A percentile compares a stretch with the other conserved stretches of the same genome.
Evolutionary conservation across 2,888 invertebrate genomes (phyloP).

Genomic region (Merodon equestris): DNA sequence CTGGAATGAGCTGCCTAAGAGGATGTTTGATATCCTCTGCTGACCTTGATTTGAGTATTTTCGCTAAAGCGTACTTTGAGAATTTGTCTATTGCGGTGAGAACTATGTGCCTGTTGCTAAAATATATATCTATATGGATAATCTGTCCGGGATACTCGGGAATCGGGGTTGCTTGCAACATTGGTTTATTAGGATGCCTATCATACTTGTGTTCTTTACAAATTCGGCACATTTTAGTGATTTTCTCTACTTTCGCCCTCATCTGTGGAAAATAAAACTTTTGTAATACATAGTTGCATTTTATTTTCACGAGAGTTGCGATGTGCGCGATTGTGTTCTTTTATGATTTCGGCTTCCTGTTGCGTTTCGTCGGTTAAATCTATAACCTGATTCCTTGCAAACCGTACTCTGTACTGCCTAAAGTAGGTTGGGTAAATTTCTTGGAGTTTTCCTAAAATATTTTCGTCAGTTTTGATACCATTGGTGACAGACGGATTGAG

Average conservation of each 20-base stretch:
- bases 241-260: slow-evolving; percentile 14
- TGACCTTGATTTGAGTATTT: slow-evolving; percentile 32
- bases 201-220: slow-evolving; percentile 26
- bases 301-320: slow-evolving; percentile 4
- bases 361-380: not conserved
- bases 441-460: slow-evolving; percentile 25
- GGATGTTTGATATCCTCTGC: slow-evolving; percentile 30
- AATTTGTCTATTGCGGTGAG: slow-evolving; percentile 46
- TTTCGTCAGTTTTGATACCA: slow-evolving; percentile 21
- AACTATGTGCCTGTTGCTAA: slow-evolving; percentile 14
- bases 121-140: slow-evolving; percentile 34
- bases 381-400: not conserved
- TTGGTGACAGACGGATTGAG: slow-evolving; percentile 15
- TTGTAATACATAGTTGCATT: slow-evolving; percentile 30
- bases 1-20: slow-evolving; percentile 15
- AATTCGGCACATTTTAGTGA: slow-evolving; percentile 15
- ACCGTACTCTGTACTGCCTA: slow-evolving; percentile 1
- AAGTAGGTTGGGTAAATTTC: slow-evolving; percentile 11
- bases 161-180: slow-evolving; percentile 34
- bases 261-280: slow-evolving; percentile 42
- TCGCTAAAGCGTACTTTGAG: slow-evolving; percentile 20
- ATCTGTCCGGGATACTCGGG: slow-evolving; percentile 43
- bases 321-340: slow-evolving; percentile 29
- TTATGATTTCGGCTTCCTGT: slow-evolving; percentile 9
- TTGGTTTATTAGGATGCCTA: slow-evolving; percentile 25